These are phyloP conservation scores for Orgyia antiqua DNA, from an alignment of 2,888 invertebrate genomes.

Conservation along the genomic window DNA sequence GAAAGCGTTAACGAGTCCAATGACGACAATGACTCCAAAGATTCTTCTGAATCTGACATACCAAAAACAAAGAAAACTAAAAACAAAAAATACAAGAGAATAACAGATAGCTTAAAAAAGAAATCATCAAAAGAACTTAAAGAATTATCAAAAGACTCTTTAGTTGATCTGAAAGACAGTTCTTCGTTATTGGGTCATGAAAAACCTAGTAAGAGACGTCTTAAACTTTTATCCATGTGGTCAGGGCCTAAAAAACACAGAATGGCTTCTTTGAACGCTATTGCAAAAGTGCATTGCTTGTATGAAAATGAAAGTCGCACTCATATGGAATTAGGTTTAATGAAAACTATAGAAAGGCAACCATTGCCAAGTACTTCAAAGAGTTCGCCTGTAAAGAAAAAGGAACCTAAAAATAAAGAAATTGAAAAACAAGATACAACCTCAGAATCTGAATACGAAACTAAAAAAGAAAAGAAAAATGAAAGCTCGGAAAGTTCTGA, in stretches of 20 bases:
- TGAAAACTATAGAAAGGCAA: constrained; percentile 69
- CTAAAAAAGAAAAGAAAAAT: constrained; percentile 57
- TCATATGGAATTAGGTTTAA: constrained; percentile 80
- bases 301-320: constrained; percentile 92
- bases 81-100: constrained; percentile 63
- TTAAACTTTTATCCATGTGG: constrained; percentile 84
- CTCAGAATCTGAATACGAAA: constrained; percentile 72
- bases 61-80: constrained; percentile 56
- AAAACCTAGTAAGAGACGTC: constrained; percentile 69
- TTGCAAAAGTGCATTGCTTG: constrained; percentile 93
- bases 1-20: constrained; percentile 67
- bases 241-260: constrained; percentile 89
- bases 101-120: constrained; percentile 57
- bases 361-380: constrained; percentile 74
- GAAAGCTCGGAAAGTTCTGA: constrained; percentile 73
- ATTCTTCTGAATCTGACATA: constrained; percentile 60
- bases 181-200: constrained; percentile 50
- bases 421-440: constrained; percentile 62
- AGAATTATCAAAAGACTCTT: constrained; percentile 67
- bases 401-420: constrained; percentile 60
- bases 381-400: constrained; percentile 58
- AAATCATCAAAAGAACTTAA: constrained; percentile 61
- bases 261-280: constrained; percentile 92
- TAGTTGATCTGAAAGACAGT: constrained; percentile 63
- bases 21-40: constrained; percentile 64